A percentile compares a stretch with the other conserved stretches of the same genome.
Evolutionary conservation across 1,140 invertebrate genomes (phyloP).

Genomic region (Drosophila hydei): DNA sequence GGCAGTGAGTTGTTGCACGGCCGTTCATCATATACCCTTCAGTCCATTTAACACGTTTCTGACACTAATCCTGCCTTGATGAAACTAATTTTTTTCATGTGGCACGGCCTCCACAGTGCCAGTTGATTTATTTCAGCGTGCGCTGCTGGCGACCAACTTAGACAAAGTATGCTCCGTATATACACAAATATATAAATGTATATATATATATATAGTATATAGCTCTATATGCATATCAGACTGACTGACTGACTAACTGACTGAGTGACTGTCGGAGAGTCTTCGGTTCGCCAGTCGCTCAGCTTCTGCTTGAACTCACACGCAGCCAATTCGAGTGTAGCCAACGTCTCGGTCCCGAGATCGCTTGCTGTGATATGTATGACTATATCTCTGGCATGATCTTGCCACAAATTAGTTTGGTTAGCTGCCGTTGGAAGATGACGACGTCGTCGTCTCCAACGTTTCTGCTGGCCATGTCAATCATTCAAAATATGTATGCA

Average conservation of each 20-base stretch:
- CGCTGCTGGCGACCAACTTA: slow-evolving; percentile 78
- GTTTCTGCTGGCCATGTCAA: slow-evolving; percentile 40
- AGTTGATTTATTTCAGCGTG: slow-evolving; percentile 83
- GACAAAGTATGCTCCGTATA: slow-evolving; percentile 61
- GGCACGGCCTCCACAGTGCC: slow-evolving; percentile 59
- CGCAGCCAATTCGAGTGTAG: slow-evolving; percentile 47
- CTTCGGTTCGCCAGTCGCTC: slow-evolving; percentile 10
- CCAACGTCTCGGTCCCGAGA: slow-evolving; percentile 36
- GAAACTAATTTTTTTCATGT: slow-evolving; percentile 83
- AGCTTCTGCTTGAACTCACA: slow-evolving; percentile 77
- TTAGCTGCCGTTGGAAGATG: slow-evolving; percentile 68
- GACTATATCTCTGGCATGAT: slow-evolving; percentile 81
- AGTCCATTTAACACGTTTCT: slow-evolving; percentile 84
- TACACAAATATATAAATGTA: slow-evolving; percentile 23
- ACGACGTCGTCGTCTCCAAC: slow-evolving; percentile 16
- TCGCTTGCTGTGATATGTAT: slow-evolving; percentile 76
- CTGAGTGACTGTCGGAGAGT: slow-evolving; percentile 33
- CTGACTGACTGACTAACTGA: slow-evolving; percentile 31
- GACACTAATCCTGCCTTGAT: slow-evolving; percentile 84
- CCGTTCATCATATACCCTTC: slow-evolving; percentile 84
- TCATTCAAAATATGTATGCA: slow-evolving; percentile 50
- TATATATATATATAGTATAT: slow-evolving; percentile 49
- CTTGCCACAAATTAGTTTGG: slow-evolving; percentile 82
- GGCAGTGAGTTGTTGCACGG: slow-evolving; percentile 60
- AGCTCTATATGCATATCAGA: slow-evolving; percentile 32